Evolutionary conservation across 1,140 invertebrate species (phyloP).

Genomic region (Drosophila willistoni): DNA sequence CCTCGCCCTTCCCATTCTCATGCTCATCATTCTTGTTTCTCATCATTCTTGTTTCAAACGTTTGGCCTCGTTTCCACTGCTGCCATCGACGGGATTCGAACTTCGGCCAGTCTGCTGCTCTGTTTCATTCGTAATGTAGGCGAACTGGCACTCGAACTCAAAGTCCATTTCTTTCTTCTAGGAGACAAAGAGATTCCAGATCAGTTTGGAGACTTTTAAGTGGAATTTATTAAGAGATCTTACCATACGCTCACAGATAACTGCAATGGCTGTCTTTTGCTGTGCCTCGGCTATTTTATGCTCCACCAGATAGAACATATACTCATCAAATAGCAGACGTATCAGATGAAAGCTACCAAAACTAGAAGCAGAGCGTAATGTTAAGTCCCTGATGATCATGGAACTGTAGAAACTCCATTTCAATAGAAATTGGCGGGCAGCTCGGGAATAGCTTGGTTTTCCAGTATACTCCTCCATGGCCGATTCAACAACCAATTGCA

Average conservation of each 20-base stretch:
- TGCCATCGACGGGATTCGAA: constrained; percentile 34
- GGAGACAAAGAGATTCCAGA: constrained; percentile 26
- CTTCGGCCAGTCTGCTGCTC: constrained; percentile 56
- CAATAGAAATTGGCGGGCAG: constrained; percentile 96
- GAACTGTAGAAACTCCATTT: constrained; percentile 99
- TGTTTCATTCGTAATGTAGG: constrained; percentile 71
- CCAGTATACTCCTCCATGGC: constrained; percentile 95
- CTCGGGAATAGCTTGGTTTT: constrained; percentile 93
- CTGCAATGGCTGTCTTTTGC: constrained; percentile 95
- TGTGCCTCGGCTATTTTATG: constrained; percentile 96
- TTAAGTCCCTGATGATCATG: constrained; percentile 97
- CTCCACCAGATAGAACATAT: constrained; percentile 99
- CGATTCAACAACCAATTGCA: constrained; percentile 95
- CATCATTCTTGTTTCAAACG: constrained; percentile 81
- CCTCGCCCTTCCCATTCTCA: constrained; percentile 12
- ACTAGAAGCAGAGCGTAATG: constrained; percentile 96
- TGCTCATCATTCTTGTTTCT: not conserved
- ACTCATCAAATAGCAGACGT: constrained; percentile 98
- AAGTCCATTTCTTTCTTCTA: constrained; percentile 81
- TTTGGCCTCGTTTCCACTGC: constrained; percentile 66
- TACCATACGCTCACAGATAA: constrained; percentile 87
- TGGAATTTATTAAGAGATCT: not conserved
- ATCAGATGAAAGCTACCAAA: constrained; percentile 99
- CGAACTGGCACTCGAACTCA: constrained; percentile 80
- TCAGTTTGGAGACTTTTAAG: constrained; percentile 15